Evolutionary conservation across 2,888 invertebrate species (phyloP), one percentile per base, ranked within the genome.

Genomic region (Amitus sp.): DNA sequence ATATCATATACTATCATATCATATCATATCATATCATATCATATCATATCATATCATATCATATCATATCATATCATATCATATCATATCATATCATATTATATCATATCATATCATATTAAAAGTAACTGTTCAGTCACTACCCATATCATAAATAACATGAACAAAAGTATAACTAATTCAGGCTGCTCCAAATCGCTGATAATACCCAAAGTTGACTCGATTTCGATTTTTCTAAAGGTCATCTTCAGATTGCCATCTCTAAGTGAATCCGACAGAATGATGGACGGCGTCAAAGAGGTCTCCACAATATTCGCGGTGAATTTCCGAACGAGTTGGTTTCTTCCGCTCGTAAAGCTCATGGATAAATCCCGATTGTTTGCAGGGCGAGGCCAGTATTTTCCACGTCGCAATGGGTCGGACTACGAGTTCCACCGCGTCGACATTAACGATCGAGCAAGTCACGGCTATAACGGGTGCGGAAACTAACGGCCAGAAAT

Each of bases 161-260:
- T n/a, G n/a, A n/a, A n/a, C n/a, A n/a, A n/a, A n/a, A n/a, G n/a
- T n/a, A n/a, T n/a, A n/a, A n/a, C n/a, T n/a, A n/a, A n/a, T n/a
- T n/a, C n/a, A n/a, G n/a, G n/a, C n/a, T n/a, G n/a, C n/a, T n/a
- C n/a, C n/a, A n/a, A n/a, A n/a, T n/a, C n/a, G n/a, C n/a, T n/a
- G n/a, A n/a, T n/a, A n/a, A n/a, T n/a, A n/a, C n/a, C n/a, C n/a
- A n/a, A n/a, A n/a, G n/a, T 65, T 18, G 81, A 78, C 15, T 23
- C 23, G 23, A 23, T 23, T 5, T 23, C n/a, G n/a, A n/a, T 34
- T 13, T 15, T 17, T 42, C 9, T 20, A 1, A 73, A 89, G 88
- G 88, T 94, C 52, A 94, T 95, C 74, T 94, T 94, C 79, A 87
- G 94, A 17, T 83, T 94, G 28, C 94, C 94, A 1, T 90, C 93